Percentiles rank a stretch among this genome's conserved stretches.
Evolutionary conservation across 2,797 vertebrate genomes (phyloP).

Genomic region (Hypotaenidia okinawae): DNA sequence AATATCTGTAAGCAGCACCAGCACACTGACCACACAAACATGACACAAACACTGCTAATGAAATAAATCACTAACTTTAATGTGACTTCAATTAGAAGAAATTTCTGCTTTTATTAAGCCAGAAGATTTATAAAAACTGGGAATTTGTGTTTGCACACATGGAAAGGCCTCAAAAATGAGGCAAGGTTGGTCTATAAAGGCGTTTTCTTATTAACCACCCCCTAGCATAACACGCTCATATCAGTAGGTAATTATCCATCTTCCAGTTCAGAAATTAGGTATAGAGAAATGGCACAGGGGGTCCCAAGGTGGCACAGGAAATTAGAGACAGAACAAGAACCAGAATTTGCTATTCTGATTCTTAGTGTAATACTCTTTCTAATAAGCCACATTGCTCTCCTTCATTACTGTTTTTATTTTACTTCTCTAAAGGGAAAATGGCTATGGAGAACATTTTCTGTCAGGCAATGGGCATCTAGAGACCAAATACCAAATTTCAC

Average conservation of each 20-base stretch:
- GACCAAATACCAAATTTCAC: neutral
- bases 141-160: neutral
- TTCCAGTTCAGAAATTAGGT: neutral
- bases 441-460: neutral
- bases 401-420: neutral
- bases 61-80: neutral
- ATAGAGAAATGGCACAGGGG: neutral
- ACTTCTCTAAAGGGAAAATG: neutral
- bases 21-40: neutral
- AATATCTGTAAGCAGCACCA: neutral
- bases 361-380: neutral
- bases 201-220: neutral
- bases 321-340: neutral
- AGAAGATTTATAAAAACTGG: neutral
- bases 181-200: neutral
- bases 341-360: neutral
- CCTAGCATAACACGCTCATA: neutral
- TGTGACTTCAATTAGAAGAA: neutral
- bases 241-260: neutral
- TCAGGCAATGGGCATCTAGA: neutral
- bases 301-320: neutral
- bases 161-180: neutral
- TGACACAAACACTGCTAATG: accelerated
- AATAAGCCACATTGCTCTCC: neutral
- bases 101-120: neutral